Conservation (phyloP, 2,888 invertebrate genomes). For the Hetaerina titia region DNA sequence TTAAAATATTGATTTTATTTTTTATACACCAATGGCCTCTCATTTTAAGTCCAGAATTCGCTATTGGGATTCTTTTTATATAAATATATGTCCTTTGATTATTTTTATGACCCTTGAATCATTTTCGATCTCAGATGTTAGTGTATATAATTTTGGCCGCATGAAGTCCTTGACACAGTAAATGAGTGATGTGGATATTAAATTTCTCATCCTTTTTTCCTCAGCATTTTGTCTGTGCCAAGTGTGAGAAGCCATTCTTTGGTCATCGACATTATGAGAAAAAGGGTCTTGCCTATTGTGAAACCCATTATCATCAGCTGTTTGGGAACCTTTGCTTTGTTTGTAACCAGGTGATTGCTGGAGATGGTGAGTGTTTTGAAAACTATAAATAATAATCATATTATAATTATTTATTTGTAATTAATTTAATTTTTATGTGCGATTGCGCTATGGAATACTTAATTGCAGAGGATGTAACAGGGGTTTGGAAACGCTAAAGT, state of each 20-base stretch:
- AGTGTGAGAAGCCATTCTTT: constrained; percentile 99
- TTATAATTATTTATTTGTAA: too few species aligned
- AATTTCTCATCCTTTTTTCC: constrained; percentile 73
- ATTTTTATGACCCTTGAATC: too few species aligned
- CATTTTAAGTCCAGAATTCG: neutral
- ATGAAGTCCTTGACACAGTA: too few species aligned
- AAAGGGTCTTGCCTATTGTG: constrained; percentile 98
- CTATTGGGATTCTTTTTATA: too few species aligned
- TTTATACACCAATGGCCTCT: neutral
- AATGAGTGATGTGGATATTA: neutral
- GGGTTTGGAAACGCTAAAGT: too few species aligned
- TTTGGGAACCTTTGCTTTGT: constrained; percentile 99
- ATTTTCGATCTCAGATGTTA: too few species aligned
- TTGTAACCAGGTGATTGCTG: constrained; percentile 98
- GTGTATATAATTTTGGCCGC: too few species aligned
- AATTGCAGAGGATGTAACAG: too few species aligned
- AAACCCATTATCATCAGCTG: constrained; percentile 98
- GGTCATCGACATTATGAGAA: constrained; percentile 99
- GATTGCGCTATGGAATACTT: too few species aligned
- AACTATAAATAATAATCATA: neutral
- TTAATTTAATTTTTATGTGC: too few species aligned
- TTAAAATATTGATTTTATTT: too few species aligned
- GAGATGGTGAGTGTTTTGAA: constrained; percentile 88
- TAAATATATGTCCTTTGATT: too few species aligned
- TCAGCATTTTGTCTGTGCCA: constrained; percentile 99